Conservation (phyloP, 2,113 vertebrate species). For the Chaetops frenatus region DNA sequence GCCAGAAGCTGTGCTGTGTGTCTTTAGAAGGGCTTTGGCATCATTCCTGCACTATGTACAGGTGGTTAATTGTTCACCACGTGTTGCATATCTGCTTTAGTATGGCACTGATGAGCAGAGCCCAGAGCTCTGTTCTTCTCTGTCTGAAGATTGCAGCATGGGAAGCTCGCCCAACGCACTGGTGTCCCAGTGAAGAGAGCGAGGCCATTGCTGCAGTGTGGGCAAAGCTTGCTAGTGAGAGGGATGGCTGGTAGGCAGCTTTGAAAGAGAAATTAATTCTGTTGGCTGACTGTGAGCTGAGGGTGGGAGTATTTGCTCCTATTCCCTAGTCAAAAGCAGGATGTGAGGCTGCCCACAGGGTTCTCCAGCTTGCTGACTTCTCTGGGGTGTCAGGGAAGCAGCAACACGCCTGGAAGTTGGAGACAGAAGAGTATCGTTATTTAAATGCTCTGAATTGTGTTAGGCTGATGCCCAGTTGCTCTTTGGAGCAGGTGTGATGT, state of each 20-base stretch:
- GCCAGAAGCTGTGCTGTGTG: not conserved
- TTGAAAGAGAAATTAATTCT: not conserved
- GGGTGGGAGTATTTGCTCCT: not conserved
- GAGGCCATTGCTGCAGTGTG: not conserved
- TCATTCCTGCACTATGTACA: not conserved
- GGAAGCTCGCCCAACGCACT: rapidly evolving
- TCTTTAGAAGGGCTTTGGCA: not conserved
- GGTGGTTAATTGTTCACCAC: not conserved
- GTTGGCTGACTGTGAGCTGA: not conserved
- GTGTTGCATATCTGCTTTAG: not conserved
- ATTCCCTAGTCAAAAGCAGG: not conserved
- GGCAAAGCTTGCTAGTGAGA: not conserved
- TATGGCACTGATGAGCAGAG: not conserved
- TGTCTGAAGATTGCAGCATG: not conserved
- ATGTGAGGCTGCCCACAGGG: not conserved
- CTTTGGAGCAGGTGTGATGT: not conserved
- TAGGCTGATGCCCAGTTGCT: not conserved
- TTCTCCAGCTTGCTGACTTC: not conserved
- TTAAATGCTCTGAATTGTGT: not conserved
- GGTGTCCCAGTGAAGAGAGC: not conserved
- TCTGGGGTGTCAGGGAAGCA: not conserved
- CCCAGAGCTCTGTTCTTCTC: not conserved
- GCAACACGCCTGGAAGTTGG: not conserved
- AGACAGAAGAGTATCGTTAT: not conserved
- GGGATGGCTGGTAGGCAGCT: not conserved